A percentile compares a stretch with the other conserved stretches of the same genome.
Conservation (phyloP, 2,888 invertebrate species). For the Villa cingulata region DNA sequence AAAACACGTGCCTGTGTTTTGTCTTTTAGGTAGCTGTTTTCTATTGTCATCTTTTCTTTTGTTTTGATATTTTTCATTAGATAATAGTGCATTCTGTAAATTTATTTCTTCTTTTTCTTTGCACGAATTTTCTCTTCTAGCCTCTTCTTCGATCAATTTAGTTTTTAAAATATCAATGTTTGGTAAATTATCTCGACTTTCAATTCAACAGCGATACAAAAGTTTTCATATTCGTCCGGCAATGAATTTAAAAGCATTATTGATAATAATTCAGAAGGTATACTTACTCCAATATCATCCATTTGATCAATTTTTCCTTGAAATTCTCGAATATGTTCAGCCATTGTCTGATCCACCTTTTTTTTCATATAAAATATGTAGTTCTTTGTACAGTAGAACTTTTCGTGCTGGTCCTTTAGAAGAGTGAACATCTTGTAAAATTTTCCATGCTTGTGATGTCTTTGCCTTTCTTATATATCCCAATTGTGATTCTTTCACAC, state of each 20-base stretch:
- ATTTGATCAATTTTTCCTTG: no score
- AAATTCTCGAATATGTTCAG: conserved; percentile 4
- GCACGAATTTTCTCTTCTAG: no score
- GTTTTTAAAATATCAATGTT: no score
- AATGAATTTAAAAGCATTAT: conserved; percentile 11
- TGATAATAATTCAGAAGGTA: conserved; percentile 4
- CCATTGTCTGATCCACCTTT: conserved; percentile 1
- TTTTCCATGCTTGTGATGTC: no score
- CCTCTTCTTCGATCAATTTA: no score
- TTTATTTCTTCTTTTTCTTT: no score
- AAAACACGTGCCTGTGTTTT: neutral
- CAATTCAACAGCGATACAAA: conserved; percentile 9
- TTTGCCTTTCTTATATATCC: no score
- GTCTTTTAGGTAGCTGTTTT: neutral
- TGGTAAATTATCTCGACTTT: conserved; percentile 7
- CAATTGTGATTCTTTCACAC: no score
- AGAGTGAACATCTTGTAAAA: no score
- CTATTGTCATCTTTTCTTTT: neutral
- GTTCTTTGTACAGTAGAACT: conserved; percentile 4
- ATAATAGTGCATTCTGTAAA: conserved; percentile 2
- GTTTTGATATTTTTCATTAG: neutral
- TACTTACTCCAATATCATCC: no score
- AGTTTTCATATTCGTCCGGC: conserved; percentile 4
- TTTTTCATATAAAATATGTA: conserved; percentile 8
- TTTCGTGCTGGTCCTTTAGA: conserved; percentile 2